These are phyloP conservation scores for Acronicta alni DNA, from an alignment of 2,888 invertebrate genomes.

Conservation along the genomic window DNA sequence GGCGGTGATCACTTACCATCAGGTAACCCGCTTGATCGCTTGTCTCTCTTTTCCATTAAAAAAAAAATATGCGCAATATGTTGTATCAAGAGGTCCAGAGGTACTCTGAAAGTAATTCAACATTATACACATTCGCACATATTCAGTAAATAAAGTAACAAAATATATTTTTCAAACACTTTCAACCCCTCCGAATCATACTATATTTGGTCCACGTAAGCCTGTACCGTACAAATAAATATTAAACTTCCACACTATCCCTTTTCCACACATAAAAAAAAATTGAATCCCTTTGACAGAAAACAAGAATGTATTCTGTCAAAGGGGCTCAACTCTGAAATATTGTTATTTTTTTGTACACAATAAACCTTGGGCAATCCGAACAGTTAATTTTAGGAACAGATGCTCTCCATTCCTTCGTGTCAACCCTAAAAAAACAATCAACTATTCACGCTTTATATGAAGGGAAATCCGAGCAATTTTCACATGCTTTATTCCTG, in stretches of 20 bases:
- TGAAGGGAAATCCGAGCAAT: conserved; percentile 59
- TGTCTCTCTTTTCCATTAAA: no score
- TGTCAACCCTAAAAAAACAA: conserved; percentile 60
- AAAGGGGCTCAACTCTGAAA: conserved; percentile 34
- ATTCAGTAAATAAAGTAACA: no score
- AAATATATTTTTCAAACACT: not conserved
- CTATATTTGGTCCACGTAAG: conserved; percentile 2
- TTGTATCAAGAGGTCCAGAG: no score
- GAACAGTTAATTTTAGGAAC: conserved; percentile 52
- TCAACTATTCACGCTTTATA: conserved; percentile 54
- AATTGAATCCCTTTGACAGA: conserved; percentile 7
- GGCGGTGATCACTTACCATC: no score
- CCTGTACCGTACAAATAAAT: conserved; percentile 34
- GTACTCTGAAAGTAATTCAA: no score
- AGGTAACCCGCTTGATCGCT: no score
- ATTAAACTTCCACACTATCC: conserved; percentile 23
- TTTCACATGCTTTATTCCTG: conserved; percentile 61
- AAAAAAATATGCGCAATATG: no score
- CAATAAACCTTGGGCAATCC: conserved; percentile 45
- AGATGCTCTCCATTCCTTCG: conserved; percentile 54
- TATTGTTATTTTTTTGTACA: conserved; percentile 41
- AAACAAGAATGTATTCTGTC: conserved; percentile 17
- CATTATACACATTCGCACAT: no score
- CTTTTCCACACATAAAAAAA: no score
- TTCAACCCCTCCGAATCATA: not conserved